A percentile compares a stretch with the other conserved stretches of the same genome.
phyloP scores from a whole-genome alignment of 2,797 vertebrate genomes.

The Onychomys arenicola region DNA sequence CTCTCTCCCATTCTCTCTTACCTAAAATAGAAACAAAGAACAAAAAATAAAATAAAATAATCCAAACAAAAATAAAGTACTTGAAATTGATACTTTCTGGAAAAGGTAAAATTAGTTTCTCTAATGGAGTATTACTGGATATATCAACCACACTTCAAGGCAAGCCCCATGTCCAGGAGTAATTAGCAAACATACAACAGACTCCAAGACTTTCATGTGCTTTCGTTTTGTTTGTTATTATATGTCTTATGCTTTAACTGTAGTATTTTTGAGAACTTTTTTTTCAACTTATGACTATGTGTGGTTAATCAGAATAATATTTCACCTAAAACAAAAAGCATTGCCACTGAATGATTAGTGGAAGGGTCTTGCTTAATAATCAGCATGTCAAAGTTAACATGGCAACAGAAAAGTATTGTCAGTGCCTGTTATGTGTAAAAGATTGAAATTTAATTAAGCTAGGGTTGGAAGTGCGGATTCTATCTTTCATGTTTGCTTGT shows the following conservation, averaged over 20 bases:
- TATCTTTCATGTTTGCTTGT: not conserved
- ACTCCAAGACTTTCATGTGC: not conserved
- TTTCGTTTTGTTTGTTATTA: not conserved
- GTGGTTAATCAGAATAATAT: constrained; percentile 85
- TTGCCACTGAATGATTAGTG: constrained; percentile 59
- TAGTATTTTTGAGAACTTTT: constrained; percentile 87
- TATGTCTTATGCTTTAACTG: constrained; percentile 80
- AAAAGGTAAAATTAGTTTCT: not conserved
- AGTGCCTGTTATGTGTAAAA: not conserved
- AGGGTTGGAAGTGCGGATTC: not conserved
- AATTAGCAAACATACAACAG: too few relatives aligned
- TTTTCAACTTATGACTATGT: constrained; percentile 82
- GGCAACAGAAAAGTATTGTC: constrained; percentile 4
- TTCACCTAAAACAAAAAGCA: constrained; percentile 84
- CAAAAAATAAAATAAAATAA: not conserved
- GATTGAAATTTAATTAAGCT: not conserved
- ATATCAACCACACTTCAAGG: not conserved
- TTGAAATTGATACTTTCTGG: not conserved
- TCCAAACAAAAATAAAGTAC: not conserved
- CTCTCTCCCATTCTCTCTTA: too few relatives aligned
- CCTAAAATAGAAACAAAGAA: too few relatives aligned
- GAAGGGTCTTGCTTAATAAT: constrained; percentile 1
- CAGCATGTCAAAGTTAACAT: constrained; percentile 33
- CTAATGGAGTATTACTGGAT: too few relatives aligned
- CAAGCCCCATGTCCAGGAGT: too few relatives aligned